A percentile compares a stretch with the other conserved stretches of the same genome.
Evolutionary conservation across 2,113 vertebrate species (phyloP).

Genomic region (Casuarius casuarius): DNA sequence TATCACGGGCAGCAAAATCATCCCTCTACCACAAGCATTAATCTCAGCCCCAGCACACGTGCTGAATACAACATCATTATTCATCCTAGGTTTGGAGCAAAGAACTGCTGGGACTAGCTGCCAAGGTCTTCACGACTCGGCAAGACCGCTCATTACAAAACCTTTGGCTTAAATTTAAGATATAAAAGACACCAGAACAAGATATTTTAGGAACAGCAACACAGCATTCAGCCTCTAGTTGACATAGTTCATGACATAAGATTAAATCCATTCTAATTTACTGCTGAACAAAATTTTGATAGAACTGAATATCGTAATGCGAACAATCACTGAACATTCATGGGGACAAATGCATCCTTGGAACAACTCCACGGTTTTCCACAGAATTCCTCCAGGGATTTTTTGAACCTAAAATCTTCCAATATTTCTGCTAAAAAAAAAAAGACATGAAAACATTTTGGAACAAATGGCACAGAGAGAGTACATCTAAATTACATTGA

Average conservation of each 20-base stretch:
- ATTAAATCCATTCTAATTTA: neutral
- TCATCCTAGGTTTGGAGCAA: neutral
- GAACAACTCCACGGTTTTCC: neutral
- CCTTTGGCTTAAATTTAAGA: neutral
- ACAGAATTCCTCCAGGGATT: neutral
- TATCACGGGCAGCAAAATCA: neutral
- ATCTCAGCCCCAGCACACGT: neutral
- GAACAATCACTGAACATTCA: neutral
- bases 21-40: neutral
- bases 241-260: neutral
- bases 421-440: constrained; percentile 4
- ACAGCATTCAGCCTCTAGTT: neutral
- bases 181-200: neutral
- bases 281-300: neutral
- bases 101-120: neutral
- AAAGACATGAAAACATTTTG: neutral
- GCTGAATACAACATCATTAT: neutral
- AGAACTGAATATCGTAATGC: neutral
- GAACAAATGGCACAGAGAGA: constrained; percentile 4
- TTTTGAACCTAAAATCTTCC: neutral
- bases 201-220: neutral
- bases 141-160: neutral
- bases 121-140: neutral
- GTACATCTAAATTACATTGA: neutral
- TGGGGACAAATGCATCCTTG: neutral